A percentile compares a stretch with the other conserved stretches of the same genome.
Conservation (phyloP, 2,888 invertebrate genomes). For the Anodontia alba region DNA sequence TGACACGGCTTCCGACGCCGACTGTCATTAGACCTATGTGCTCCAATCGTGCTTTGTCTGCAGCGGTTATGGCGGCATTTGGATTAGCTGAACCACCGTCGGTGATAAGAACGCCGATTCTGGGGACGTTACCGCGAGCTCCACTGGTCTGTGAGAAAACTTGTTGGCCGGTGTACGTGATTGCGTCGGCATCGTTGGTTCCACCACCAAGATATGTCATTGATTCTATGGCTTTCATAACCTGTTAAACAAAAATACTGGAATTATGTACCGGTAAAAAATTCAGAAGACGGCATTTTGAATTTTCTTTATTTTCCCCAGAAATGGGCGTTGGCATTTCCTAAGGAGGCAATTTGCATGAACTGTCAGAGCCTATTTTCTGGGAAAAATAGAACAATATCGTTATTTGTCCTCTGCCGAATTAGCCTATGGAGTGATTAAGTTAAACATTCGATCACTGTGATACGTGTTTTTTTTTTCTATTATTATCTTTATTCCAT, state of each 20-base stretch:
- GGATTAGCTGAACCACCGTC: constrained; percentile 67
- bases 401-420: too few species aligned
- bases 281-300: not conserved
- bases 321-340: too few species aligned
- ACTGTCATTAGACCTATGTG: constrained; percentile 69
- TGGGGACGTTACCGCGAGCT: constrained; percentile 66
- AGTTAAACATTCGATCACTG: too few species aligned
- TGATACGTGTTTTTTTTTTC: too few species aligned
- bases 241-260: constrained; percentile 30
- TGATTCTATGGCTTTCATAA: constrained; percentile 65
- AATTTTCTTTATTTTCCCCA: too few species aligned
- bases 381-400: too few species aligned
- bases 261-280: too few species aligned
- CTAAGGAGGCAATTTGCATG: too few species aligned
- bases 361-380: too few species aligned
- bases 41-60: constrained; percentile 59
- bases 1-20: constrained; percentile 67
- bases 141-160: constrained; percentile 66
- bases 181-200: constrained; percentile 74
- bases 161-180: constrained; percentile 63
- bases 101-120: constrained; percentile 68
- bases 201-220: constrained; percentile 68
- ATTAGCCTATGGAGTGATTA: too few species aligned
- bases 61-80: constrained; percentile 55
- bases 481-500: too few species aligned